Conservation (phyloP, 2,113 vertebrate genomes). For the Gadus macrocephalus region DNA sequence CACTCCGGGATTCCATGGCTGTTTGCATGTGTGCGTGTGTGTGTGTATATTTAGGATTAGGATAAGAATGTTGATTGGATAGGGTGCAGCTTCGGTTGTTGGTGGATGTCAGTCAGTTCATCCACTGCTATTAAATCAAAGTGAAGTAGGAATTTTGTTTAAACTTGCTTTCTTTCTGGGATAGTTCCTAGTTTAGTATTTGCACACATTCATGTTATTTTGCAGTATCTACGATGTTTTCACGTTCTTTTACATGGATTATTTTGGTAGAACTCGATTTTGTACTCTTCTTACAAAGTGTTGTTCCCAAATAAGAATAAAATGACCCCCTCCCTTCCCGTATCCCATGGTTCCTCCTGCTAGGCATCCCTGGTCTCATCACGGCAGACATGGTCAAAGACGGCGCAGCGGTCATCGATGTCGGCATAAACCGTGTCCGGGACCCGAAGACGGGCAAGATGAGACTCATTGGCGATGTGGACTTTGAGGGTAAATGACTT, state of each 20-base stretch:
- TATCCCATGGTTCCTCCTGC: not conserved
- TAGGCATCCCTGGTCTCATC: conserved; percentile 87
- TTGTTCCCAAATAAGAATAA: no score
- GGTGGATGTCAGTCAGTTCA: not conserved
- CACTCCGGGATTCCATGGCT: not conserved
- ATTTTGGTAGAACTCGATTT: no score
- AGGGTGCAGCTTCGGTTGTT: conserved; percentile 1
- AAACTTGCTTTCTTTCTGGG: not conserved
- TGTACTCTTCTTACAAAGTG: no score
- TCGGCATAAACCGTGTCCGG: conserved; percentile 85
- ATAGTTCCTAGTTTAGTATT: not conserved
- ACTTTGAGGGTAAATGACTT: conserved; percentile 84
- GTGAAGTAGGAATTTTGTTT: conserved; percentile 5
- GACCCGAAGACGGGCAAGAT: conserved; percentile 80
- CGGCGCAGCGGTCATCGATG: conserved; percentile 85
- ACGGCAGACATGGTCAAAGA: conserved; percentile 90
- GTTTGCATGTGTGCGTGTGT: not conserved
- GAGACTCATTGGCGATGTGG: conserved; percentile 86
- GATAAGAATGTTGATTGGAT: conserved; percentile 10
- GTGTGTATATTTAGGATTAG: conserved; percentile 4
- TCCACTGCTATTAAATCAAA: not conserved
- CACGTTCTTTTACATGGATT: no score
- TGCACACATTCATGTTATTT: not conserved
- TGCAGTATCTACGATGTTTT: no score
- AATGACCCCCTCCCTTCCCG: no score